A percentile compares a stretch with the other conserved stretches of the same genome.
phyloP scores from a whole-genome alignment of 2,888 invertebrate genomes.

The Morpho achilles region DNA sequence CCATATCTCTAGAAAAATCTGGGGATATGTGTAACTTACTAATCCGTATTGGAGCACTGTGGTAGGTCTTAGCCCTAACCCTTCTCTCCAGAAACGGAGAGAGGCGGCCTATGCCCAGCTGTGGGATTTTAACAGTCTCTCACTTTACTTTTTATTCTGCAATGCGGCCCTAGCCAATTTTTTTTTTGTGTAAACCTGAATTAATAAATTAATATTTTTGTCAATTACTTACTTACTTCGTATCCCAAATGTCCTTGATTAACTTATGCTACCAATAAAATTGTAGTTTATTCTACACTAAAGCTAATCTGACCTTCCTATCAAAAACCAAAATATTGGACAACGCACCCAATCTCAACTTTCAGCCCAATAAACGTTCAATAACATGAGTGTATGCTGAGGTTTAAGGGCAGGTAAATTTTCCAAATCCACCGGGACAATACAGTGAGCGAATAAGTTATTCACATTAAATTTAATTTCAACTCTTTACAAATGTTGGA shows the following conservation, averaged over 20 bases:
- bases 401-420: slow-evolving; percentile 50
- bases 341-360: slow-evolving; percentile 9
- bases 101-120: too few relatives aligned
- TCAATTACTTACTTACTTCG: background rate
- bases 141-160: too few relatives aligned
- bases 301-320: slow-evolving; percentile 3
- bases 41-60: too few relatives aligned
- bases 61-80: too few relatives aligned
- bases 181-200: too few relatives aligned
- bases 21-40: too few relatives aligned
- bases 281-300: background rate
- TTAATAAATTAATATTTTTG: too few relatives aligned
- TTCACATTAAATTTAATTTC: background rate
- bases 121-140: too few relatives aligned
- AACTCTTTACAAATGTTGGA: background rate
- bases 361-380: slow-evolving; percentile 56
- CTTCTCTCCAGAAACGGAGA: too few relatives aligned
- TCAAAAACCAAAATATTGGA: slow-evolving; percentile 7
- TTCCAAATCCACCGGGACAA: slow-evolving; percentile 42
- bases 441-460: slow-evolving; percentile 36
- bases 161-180: too few relatives aligned
- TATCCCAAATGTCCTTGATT: background rate
- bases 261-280: background rate
- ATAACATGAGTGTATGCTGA: slow-evolving; percentile 53
- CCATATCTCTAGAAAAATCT: too few relatives aligned